These are phyloP conservation scores for Acrocephalus scirpaceus DNA, from an alignment of 2,797 vertebrate genomes.

Conservation along the genomic window DNA sequence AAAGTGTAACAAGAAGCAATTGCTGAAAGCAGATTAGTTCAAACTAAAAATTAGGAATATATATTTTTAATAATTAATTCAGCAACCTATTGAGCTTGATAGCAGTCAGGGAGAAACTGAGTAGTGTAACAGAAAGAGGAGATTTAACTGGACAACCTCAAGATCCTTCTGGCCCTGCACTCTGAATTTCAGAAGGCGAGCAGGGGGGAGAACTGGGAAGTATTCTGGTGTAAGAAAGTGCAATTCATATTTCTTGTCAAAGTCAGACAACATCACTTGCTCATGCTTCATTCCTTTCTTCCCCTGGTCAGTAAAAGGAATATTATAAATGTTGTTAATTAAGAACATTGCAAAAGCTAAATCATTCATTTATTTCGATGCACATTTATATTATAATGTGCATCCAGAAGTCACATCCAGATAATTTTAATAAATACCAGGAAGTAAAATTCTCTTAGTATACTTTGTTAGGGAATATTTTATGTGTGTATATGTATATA, in stretches of 20 bases:
- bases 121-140: neutral
- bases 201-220: neutral
- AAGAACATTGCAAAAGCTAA: neutral
- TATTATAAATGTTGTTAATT: neutral
- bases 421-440: neutral
- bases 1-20: neutral
- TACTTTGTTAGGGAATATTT: neutral
- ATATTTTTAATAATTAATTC: neutral
- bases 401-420: neutral
- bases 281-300: neutral
- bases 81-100: neutral
- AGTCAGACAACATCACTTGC: neutral
- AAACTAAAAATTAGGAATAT: neutral
- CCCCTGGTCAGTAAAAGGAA: neutral
- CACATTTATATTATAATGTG: neutral
- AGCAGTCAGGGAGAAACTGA: neutral
- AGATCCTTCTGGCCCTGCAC: neutral
- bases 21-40: conserved; percentile 1
- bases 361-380: neutral
- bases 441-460: neutral
- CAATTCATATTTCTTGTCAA: neutral
- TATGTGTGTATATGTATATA: neutral
- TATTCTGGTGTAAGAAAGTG: neutral
- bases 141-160: neutral
- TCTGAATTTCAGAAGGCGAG: neutral